Percentiles rank a stretch among this genome's conserved stretches.
Evolutionary conservation across 2,888 invertebrate species (phyloP).

Genomic region (Tupiocoris notatus): DNA sequence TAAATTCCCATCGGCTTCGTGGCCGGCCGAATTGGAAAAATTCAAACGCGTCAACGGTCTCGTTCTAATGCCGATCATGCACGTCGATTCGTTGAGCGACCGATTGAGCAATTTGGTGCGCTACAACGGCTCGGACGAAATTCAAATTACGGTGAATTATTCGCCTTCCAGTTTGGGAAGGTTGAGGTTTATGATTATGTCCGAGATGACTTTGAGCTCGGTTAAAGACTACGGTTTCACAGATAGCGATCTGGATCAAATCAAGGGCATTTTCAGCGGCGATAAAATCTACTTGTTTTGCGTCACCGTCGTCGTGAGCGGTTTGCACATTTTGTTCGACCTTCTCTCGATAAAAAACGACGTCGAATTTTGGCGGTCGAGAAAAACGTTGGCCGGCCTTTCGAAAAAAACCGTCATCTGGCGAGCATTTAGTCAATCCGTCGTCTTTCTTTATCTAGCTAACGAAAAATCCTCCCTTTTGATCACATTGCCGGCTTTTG

Average conservation of each 20-base stretch:
- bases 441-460: conserved; percentile 87
- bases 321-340: conserved; percentile 91
- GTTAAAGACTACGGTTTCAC: conserved; percentile 79
- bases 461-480: conserved; percentile 90
- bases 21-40: background rate
- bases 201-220: conserved; percentile 70
- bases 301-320: conserved; percentile 84
- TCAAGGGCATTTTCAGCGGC: conserved; percentile 93
- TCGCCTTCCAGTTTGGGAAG: background rate
- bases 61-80: background rate
- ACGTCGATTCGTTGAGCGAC: background rate
- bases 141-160: background rate
- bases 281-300: conserved; percentile 89
- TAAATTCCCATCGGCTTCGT: background rate
- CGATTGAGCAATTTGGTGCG: background rate
- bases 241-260: conserved; percentile 92
- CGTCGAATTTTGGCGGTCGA: conserved; percentile 87
- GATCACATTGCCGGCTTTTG: conserved; percentile 82
- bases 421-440: conserved; percentile 87
- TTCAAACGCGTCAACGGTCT: background rate
- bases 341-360: conserved; percentile 98
- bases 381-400: conserved; percentile 82
- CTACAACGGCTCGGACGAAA: no score
- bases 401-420: conserved; percentile 87
- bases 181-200: conserved; percentile 68